Conservation (phyloP, 2,113 vertebrate species). For the Spea multiplicata region DNA sequence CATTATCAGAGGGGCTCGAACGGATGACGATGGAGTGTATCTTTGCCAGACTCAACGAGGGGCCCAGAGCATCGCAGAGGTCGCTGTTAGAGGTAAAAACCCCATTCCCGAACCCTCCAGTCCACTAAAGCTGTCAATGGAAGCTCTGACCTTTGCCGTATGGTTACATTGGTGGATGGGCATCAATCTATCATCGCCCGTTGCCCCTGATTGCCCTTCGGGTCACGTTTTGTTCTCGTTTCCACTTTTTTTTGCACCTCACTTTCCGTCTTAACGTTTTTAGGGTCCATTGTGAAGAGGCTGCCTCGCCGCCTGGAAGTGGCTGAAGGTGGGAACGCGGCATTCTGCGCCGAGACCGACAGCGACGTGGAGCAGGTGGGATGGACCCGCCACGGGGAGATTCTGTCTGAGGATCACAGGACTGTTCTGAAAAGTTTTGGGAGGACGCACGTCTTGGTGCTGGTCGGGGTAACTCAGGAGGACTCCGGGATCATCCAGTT, state of each 20-base stretch:
- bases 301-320: conserved; percentile 92
- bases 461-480: conserved; percentile 86
- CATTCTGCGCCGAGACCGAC: conserved; percentile 87
- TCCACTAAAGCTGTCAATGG: not conserved
- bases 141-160: too few relatives aligned
- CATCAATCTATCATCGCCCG: too few relatives aligned
- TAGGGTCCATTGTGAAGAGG: conserved; percentile 69
- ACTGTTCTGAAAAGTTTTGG: conserved; percentile 88
- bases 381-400: conserved; percentile 85
- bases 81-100: conserved; percentile 87
- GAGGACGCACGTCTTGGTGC: conserved; percentile 89
- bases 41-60: conserved; percentile 95
- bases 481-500: conserved; percentile 88
- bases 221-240: too few relatives aligned
- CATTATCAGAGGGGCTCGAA: conserved; percentile 84
- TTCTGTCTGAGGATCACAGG: conserved; percentile 74
- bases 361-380: conserved; percentile 78
- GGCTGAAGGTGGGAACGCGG: conserved; percentile 91
- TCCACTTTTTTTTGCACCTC: too few relatives aligned
- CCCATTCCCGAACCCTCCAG: not conserved
- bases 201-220: too few relatives aligned
- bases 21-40: conserved; percentile 91
- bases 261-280: not conserved
- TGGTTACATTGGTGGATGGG: too few relatives aligned
- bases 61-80: conserved; percentile 87